These are phyloP conservation scores for Myiopsitta monachus DNA, from an alignment of 2,113 vertebrate species.

Conservation along the genomic window DNA sequence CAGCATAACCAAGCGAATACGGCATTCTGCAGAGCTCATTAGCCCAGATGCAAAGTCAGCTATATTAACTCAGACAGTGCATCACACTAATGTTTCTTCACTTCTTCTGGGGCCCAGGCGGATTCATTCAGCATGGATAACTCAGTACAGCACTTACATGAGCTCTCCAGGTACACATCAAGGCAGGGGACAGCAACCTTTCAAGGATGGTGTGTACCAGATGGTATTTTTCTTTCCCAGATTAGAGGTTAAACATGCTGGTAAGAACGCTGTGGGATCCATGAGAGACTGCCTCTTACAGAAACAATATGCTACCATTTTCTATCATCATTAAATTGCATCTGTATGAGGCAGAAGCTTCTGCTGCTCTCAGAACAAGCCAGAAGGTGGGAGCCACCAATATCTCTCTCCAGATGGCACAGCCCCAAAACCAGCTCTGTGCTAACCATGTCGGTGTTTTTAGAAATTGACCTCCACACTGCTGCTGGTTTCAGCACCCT, in stretches of 20 bases:
- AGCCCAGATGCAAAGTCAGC: slow-evolving; percentile 1
- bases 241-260: slow-evolving; percentile 66
- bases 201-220: slow-evolving; percentile 46
- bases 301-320: slow-evolving; percentile 67
- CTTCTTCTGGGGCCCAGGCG: neutral
- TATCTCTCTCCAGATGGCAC: slow-evolving; percentile 42
- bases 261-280: slow-evolving; percentile 33
- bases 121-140: neutral
- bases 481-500: neutral
- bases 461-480: neutral
- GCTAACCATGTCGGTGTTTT: slow-evolving; percentile 10
- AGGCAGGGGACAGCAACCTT: slow-evolving; percentile 35
- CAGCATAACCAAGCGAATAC: neutral
- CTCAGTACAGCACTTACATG: neutral
- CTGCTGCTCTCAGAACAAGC: slow-evolving; percentile 42
- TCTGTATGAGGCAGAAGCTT: slow-evolving; percentile 48
- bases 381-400: slow-evolving; percentile 57
- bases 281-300: slow-evolving; percentile 55
- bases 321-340: slow-evolving; percentile 63
- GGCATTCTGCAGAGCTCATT: neutral
- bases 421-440: slow-evolving; percentile 29
- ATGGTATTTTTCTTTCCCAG: slow-evolving; percentile 53
- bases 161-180: slow-evolving; percentile 26
- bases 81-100: neutral
- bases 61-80: neutral